A percentile compares a stretch with the other conserved stretches of the same genome.
These are phyloP conservation scores for Eulithis prunata DNA, from an alignment of 2,888 invertebrate genomes.

Conservation along the genomic window DNA sequence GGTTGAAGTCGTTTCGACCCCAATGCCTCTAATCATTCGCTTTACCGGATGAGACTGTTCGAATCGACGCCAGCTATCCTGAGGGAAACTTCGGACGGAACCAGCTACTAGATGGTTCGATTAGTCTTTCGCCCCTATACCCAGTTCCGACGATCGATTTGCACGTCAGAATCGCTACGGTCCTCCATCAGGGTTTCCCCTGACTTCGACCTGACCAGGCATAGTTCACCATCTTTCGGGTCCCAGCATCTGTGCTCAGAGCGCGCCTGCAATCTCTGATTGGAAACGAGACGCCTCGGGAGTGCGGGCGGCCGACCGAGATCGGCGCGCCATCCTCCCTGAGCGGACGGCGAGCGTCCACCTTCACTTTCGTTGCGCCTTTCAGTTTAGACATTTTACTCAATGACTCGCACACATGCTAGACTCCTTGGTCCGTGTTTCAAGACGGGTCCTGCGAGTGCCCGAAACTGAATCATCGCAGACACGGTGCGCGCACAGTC, in stretches of 20 bases:
- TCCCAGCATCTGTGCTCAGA: slow-evolving; percentile 87
- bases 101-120: slow-evolving; percentile 92
- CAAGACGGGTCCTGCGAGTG: too few relatives aligned
- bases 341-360: slow-evolving; percentile 48
- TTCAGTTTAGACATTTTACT: too few relatives aligned
- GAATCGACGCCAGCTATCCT: slow-evolving; percentile 86
- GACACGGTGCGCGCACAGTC: too few relatives aligned
- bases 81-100: slow-evolving; percentile 91
- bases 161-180: slow-evolving; percentile 91
- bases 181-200: slow-evolving; percentile 89
- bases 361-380: too few relatives aligned
- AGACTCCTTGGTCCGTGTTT: too few relatives aligned
- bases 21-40: slow-evolving; percentile 90
- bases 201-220: slow-evolving; percentile 88
- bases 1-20: slow-evolving; percentile 88
- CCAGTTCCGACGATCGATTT: slow-evolving; percentile 91
- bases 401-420: too few relatives aligned
- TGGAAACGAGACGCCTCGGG: slow-evolving; percentile 83
- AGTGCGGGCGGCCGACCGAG: slow-evolving; percentile 76
- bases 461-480: too few relatives aligned
- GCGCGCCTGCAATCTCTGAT: slow-evolving; percentile 76
- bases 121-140: slow-evolving; percentile 89
- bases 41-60: slow-evolving; percentile 87
- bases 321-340: slow-evolving; percentile 73
- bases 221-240: slow-evolving; percentile 84